These are phyloP conservation scores for Protophormia terraenovae DNA, from an alignment of 2,888 invertebrate genomes.

Conservation along the genomic window DNA sequence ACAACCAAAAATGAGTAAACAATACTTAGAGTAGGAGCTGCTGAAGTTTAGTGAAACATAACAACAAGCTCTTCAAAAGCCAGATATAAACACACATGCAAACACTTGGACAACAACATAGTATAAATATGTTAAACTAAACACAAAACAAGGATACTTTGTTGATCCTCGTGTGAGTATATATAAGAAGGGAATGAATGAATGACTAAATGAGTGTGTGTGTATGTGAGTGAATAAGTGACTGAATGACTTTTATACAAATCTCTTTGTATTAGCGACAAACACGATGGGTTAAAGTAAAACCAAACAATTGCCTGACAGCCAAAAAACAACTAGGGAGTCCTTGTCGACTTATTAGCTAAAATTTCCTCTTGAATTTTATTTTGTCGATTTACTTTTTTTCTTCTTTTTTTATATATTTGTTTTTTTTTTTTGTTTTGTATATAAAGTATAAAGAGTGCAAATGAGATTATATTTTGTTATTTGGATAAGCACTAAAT, in stretches of 20 bases:
- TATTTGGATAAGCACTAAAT: conserved; percentile 39
- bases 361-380: conserved; percentile 27
- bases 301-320: conserved; percentile 39
- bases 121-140: conserved; percentile 16
- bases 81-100: background rate
- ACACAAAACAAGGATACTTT: conserved; percentile 12
- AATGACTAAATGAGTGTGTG: background rate
- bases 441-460: background rate
- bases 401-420: background rate
- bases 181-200: conserved; percentile 6
- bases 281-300: conserved; percentile 33
- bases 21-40: background rate
- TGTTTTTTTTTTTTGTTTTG: background rate
- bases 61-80: conserved; percentile 16
- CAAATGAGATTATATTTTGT: conserved; percentile 43
- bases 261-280: conserved; percentile 50
- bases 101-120: background rate
- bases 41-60: background rate
- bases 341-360: conserved; percentile 59
- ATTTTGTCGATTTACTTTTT: background rate
- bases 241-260: conserved; percentile 44
- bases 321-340: conserved; percentile 37
- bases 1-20: conserved; percentile 12
- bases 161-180: conserved; percentile 3
- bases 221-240: background rate